These are phyloP conservation scores for Trichonephila clavata DNA, from an alignment of 1,140 invertebrate genomes.

Conservation along the genomic window DNA sequence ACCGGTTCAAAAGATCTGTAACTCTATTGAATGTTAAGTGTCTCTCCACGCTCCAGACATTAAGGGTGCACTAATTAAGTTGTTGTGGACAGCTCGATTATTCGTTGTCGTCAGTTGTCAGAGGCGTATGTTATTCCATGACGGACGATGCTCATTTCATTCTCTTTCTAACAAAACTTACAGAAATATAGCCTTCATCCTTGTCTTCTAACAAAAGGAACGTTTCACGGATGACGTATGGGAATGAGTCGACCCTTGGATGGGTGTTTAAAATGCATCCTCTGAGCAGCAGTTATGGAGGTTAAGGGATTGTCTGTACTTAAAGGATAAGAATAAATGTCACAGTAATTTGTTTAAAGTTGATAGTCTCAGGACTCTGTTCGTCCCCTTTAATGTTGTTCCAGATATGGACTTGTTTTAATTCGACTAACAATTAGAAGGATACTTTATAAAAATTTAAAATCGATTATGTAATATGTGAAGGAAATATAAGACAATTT, in stretches of 20 bases:
- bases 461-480: too few relatives aligned
- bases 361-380: neutral
- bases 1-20: neutral
- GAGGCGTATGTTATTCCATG: slow-evolving; percentile 39
- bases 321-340: slow-evolving; percentile 22
- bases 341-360: neutral
- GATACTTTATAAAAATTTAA: neutral
- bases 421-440: neutral
- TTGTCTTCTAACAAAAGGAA: slow-evolving; percentile 38
- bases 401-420: neutral
- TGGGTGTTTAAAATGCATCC: slow-evolving; percentile 35
- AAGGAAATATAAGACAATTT: too few relatives aligned
- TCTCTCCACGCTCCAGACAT: neutral
- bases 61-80: slow-evolving; percentile 37
- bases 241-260: neutral
- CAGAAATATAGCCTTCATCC: neutral
- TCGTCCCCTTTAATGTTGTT: neutral
- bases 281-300: neutral
- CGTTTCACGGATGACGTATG: slow-evolving; percentile 28
- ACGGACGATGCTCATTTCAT: slow-evolving; percentile 12
- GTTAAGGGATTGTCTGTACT: neutral
- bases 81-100: slow-evolving; percentile 33
- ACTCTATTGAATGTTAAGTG: slow-evolving; percentile 1
- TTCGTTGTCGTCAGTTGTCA: slow-evolving; percentile 39
- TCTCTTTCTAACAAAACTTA: slow-evolving; percentile 7